Evolutionary conservation across 2,888 invertebrate species (phyloP).

Genomic region (Orthosia cruda): DNA sequence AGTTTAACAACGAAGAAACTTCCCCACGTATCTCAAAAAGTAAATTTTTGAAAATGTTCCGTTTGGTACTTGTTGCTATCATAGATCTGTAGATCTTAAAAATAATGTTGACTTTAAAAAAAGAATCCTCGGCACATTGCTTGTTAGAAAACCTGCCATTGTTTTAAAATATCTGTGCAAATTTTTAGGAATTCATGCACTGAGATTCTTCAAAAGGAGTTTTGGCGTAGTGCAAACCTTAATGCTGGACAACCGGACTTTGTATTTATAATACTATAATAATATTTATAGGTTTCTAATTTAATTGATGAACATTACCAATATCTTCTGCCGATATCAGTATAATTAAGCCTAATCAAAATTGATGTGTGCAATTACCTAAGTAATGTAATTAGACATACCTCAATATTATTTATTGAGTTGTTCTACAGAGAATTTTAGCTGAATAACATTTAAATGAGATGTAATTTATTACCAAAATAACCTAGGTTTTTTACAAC

Average conservation of each 20-base stretch:
- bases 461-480: neutral
- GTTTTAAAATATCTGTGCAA: conserved; percentile 36
- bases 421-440: conserved; percentile 20
- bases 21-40: conserved; percentile 56
- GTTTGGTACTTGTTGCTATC: conserved; percentile 45
- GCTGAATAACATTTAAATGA: conserved; percentile 5
- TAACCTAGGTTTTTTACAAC: neutral
- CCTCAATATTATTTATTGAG: conserved; percentile 14
- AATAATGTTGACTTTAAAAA: conserved; percentile 34
- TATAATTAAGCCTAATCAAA: conserved; percentile 30
- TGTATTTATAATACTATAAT: conserved; percentile 44
- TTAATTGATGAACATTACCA: conserved; percentile 23
- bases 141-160: conserved; percentile 46
- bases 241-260: conserved; percentile 35
- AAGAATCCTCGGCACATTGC: conserved; percentile 24
- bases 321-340: conserved; percentile 21
- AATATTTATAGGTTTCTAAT: conserved; percentile 32
- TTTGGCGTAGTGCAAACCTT: conserved; percentile 31
- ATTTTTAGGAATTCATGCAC: conserved; percentile 53
- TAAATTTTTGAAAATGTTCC: conserved; percentile 63
- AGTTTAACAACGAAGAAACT: conserved; percentile 83
- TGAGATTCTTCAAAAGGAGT: conserved; percentile 37
- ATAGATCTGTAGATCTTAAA: conserved; percentile 39
- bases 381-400: conserved; percentile 29
- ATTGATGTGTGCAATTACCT: conserved; percentile 41